Conservation (phyloP, 2,797 vertebrate species). For the Pseudochirops corinnae region DNA sequence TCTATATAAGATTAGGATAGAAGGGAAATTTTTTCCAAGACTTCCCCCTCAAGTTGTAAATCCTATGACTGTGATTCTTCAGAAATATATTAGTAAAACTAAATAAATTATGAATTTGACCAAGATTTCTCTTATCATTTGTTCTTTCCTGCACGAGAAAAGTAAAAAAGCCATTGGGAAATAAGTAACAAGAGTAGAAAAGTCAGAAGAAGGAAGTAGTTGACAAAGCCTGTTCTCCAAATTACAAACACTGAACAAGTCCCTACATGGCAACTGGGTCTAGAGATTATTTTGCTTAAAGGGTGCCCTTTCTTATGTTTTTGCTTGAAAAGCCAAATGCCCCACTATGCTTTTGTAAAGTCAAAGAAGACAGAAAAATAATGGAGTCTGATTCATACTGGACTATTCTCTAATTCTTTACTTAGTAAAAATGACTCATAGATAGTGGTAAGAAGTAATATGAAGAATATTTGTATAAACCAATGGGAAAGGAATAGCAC, state of each 20-base stretch:
- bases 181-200: not conserved
- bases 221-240: too few species aligned
- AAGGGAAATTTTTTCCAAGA: not conserved
- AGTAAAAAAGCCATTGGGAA: not conserved
- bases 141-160: not conserved
- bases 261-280: not conserved
- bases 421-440: not conserved
- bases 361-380: not conserved
- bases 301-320: not conserved
- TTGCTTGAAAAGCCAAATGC: not conserved
- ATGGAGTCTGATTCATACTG: not conserved
- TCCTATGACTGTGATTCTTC: not conserved
- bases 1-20: not conserved
- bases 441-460: not conserved
- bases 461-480: not conserved
- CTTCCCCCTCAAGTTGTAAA: not conserved
- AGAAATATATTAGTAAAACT: not conserved
- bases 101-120: not conserved
- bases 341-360: not conserved
- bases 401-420: not conserved
- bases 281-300: not conserved
- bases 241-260: not conserved
- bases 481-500: not conserved
- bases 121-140: not conserved
- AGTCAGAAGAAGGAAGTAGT: not conserved